These are phyloP conservation scores for Cyanoliseus patagonus DNA, from an alignment of 2,113 vertebrate species.

Conservation along the genomic window DNA sequence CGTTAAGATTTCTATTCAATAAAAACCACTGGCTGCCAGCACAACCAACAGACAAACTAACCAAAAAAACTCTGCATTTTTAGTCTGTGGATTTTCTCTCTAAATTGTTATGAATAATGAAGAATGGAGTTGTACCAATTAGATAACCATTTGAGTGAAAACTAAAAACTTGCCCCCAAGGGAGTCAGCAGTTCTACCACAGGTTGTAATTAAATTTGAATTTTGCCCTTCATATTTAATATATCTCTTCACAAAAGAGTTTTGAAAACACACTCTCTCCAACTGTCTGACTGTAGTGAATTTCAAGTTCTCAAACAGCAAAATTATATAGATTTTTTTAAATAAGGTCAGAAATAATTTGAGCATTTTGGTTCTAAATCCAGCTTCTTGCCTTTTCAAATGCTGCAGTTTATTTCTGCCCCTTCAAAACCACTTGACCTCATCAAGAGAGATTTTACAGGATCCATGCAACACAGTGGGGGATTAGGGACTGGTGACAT, in stretches of 20 bases:
- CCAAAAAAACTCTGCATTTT: background rate
- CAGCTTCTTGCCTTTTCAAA: background rate
- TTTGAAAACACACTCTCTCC: background rate
- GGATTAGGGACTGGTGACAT: background rate
- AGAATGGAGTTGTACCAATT: background rate
- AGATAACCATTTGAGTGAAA: background rate
- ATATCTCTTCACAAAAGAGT: background rate
- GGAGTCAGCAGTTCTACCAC: background rate
- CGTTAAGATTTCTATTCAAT: background rate
- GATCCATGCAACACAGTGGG: background rate
- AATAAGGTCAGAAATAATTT: background rate
- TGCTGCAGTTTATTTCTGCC: background rate
- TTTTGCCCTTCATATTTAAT: background rate
- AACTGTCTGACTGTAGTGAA: background rate
- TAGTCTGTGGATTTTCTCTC: background rate
- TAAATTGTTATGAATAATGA: background rate
- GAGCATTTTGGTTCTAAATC: background rate
- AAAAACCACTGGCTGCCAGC: background rate
- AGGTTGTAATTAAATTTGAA: background rate
- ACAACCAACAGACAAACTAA: background rate
- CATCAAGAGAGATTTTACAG: background rate
- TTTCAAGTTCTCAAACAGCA: background rate
- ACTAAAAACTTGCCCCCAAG: background rate
- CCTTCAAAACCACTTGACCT: background rate
- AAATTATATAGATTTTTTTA: background rate